These are phyloP conservation scores for Rattus norvegicus DNA, from an alignment of 2,113 vertebrate species.

Conservation along the genomic window GRCr8 NC_086025.1:103171001-103171500, in stretches of 20 bases:
- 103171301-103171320: too few relatives aligned
- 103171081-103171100: not conserved
- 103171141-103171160: not conserved
- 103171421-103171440: not conserved
- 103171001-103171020: not conserved
- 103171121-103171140: not conserved
- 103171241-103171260: not conserved
- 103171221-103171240: too few relatives aligned
- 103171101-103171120: not conserved
- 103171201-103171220: not conserved
- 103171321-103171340: rapidly evolving
- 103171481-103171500: too few relatives aligned
- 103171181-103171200: not conserved
- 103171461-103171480: not conserved
- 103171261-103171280: not conserved
- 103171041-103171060: not conserved
- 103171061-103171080: not conserved
- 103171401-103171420: not conserved
- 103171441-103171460: rapidly evolving
- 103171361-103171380: not conserved
- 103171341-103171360: rapidly evolving
- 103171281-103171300: not conserved
- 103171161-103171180: not conserved
- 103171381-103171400: not conserved
- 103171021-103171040: not conserved